phyloP scores from a whole-genome alignment of 2,797 vertebrate genomes.

The Heteromormyrus szaboi region DNA sequence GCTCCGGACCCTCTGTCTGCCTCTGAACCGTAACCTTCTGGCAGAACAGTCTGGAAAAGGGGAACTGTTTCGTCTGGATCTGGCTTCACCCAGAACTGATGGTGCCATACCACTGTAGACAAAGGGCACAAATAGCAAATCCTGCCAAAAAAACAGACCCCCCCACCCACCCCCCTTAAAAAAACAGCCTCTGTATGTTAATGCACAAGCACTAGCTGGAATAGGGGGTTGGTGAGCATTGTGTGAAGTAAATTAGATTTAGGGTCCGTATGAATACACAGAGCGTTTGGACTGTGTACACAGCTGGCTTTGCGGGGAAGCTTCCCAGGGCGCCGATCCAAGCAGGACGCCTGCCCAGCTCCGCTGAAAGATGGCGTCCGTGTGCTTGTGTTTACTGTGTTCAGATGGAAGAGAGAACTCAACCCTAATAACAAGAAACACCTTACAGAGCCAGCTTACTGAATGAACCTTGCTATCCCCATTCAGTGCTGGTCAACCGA shows the following conservation, averaged over 20 bases:
- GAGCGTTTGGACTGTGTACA: background rate
- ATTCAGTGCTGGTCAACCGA: background rate
- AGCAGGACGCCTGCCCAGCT: background rate
- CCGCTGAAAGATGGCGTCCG: background rate
- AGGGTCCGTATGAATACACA: background rate
- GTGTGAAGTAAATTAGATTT: constrained; percentile 5
- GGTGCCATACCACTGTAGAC: background rate
- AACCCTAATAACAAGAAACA: background rate
- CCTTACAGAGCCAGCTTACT: background rate
- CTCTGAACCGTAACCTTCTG: background rate
- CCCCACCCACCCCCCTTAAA: background rate
- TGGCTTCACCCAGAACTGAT: background rate
- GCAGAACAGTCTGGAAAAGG: background rate
- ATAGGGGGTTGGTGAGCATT: background rate
- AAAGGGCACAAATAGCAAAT: background rate
- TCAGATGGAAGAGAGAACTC: background rate
- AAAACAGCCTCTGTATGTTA: background rate
- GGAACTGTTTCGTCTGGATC: background rate
- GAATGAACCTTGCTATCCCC: background rate
- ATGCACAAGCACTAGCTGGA: background rate
- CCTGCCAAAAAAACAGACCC: background rate
- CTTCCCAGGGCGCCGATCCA: background rate
- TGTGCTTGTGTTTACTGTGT: background rate
- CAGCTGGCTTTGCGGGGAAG: background rate
- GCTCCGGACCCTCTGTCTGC: background rate